Conservation (phyloP, 2,888 invertebrate species). For the Odontothrips loti region DNA sequence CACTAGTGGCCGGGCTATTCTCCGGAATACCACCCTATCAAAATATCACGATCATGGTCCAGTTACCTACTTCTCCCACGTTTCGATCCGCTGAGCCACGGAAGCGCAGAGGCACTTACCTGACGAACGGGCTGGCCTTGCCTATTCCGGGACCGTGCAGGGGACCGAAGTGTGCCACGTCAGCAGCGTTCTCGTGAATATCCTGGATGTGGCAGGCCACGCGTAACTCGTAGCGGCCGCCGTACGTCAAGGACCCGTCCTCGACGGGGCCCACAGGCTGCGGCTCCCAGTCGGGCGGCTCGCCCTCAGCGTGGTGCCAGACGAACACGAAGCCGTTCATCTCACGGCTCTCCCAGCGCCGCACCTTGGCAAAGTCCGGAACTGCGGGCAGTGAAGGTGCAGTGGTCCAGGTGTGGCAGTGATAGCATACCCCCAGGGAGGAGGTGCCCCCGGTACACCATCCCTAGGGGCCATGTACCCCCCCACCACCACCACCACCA, state of each 20-base stretch:
- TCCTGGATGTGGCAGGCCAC: slow-evolving; percentile 80
- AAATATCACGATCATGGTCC: no score
- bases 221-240: slow-evolving; percentile 73
- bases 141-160: slow-evolving; percentile 64
- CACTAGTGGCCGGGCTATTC: no score
- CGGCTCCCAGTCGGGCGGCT: slow-evolving; percentile 65
- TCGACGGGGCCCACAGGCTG: slow-evolving; percentile 55
- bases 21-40: no score
- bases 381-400: no score
- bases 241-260: slow-evolving; percentile 57
- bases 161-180: slow-evolving; percentile 71
- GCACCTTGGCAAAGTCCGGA: slow-evolving; percentile 63
- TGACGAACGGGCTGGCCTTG: slow-evolving; percentile 47
- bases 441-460: no score
- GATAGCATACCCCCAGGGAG: no score
- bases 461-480: no score
- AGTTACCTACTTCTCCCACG: no score
- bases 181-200: slow-evolving; percentile 86
- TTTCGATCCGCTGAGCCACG: no score
- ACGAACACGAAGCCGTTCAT: slow-evolving; percentile 70
- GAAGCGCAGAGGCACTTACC: no score
- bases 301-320: slow-evolving; percentile 74
- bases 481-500: no score
- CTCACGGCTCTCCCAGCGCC: slow-evolving; percentile 65
- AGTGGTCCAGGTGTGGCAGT: no score